Percentiles rank a stretch among this genome's conserved stretches.
Conservation (phyloP, 2,113 vertebrate species). For the Mixornis gularis region DNA sequence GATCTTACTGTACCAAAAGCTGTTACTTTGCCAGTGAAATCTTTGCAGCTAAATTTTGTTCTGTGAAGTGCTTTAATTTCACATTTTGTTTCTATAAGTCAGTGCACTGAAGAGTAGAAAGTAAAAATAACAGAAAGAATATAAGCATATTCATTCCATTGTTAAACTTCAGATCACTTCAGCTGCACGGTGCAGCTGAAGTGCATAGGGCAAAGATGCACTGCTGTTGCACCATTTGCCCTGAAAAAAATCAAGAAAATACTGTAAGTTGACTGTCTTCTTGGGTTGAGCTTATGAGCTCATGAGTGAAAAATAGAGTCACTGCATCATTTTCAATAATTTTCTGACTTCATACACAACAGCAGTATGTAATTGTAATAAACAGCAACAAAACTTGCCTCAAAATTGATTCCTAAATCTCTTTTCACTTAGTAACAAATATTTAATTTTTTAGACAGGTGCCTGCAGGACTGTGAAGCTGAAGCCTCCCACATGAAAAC, state of each 20-base stretch:
- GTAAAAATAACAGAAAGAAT: neutral
- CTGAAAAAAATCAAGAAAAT: neutral
- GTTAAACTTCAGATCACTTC: neutral
- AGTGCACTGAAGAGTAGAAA: neutral
- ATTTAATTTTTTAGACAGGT: neutral
- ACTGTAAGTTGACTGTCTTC: neutral
- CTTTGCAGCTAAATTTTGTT: neutral
- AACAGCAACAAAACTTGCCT: neutral
- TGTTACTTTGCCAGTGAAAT: neutral
- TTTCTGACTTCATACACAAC: neutral
- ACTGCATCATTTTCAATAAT: neutral
- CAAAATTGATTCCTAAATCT: neutral
- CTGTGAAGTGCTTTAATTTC: neutral
- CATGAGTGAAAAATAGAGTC: neutral
- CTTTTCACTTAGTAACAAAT: neutral
- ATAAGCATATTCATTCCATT: neutral
- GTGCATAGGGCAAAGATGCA: neutral
- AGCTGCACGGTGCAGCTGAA: neutral
- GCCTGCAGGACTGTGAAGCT: neutral
- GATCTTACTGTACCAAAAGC: neutral
- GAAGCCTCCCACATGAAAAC: neutral
- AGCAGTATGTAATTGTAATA: neutral
- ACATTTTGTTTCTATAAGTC: neutral
- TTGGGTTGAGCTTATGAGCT: neutral
- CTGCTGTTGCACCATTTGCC: neutral